Conservation (phyloP, 2,797 vertebrate genomes). For the Sphenopsis melanotis region DNA sequence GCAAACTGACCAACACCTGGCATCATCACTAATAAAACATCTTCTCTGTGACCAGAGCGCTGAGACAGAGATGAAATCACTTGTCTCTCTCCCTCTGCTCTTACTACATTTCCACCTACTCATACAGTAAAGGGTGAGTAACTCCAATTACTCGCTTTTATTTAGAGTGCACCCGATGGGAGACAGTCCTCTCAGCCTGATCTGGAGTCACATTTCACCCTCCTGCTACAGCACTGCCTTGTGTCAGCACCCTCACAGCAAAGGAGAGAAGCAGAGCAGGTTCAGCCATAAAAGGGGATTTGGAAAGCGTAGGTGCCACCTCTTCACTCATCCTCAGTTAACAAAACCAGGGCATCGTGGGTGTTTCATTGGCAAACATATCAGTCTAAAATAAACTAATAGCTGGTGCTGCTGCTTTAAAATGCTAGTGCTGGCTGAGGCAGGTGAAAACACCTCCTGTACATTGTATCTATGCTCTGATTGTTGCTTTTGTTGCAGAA, state of each 20-base stretch:
- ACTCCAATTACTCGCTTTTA: not conserved
- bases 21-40: not conserved
- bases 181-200: not conserved
- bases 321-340: slow-evolving; percentile 35
- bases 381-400: slow-evolving; percentile 21
- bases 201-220: not conserved
- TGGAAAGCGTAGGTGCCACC: not conserved
- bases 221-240: not conserved
- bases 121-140: slow-evolving; percentile 28
- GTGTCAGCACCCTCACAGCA: not conserved
- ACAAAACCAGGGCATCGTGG: not conserved
- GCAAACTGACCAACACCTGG: not conserved
- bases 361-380: slow-evolving; percentile 69
- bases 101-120: not conserved
- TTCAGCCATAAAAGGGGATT: not conserved
- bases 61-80: not conserved
- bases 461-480: not conserved
- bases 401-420: not conserved
- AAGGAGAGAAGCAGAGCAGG: slow-evolving; percentile 9
- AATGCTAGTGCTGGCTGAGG: not conserved
- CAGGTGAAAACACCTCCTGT: not conserved
- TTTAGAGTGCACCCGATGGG: not conserved
- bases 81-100: not conserved
- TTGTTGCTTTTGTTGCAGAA: not conserved
- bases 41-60: not conserved